A percentile compares a stretch with the other conserved stretches of the same genome.
Evolutionary conservation across 2,797 vertebrate genomes (phyloP).

Genomic region (Parambassis ranga): DNA sequence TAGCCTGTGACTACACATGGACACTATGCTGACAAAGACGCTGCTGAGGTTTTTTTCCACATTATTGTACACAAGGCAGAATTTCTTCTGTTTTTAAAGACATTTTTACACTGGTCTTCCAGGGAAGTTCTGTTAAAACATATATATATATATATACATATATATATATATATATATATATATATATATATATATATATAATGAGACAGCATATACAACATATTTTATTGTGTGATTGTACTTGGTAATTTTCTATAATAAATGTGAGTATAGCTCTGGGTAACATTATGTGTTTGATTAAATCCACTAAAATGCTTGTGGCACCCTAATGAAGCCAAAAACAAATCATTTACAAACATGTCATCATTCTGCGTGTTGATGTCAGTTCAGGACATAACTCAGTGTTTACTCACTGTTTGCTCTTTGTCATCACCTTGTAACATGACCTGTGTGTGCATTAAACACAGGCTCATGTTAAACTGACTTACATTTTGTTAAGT

Average conservation of each 20-base stretch:
- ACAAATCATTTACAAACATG: no score
- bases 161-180: no score
- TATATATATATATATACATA: no score
- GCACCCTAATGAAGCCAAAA: no score
- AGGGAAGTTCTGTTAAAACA: no score
- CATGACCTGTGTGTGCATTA: no score
- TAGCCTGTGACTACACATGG: conserved; percentile 40
- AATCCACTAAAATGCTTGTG: no score
- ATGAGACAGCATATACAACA: background rate
- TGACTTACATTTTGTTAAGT: no score
- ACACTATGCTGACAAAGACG: conserved; percentile 47
- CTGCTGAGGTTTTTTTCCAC: background rate
- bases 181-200: no score
- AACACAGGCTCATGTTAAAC: no score
- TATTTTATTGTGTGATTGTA: background rate
- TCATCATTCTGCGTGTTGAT: background rate
- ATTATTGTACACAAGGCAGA: background rate
- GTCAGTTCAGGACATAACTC: background rate
- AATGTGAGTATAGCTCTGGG: background rate
- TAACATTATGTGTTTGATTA: no score
- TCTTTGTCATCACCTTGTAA: no score
- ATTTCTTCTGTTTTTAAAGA: background rate
- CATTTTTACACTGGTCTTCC: background rate
- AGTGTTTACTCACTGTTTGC: background rate
- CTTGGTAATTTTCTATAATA: background rate